These are phyloP conservation scores for Tenthredo notha DNA, from an alignment of 2,888 invertebrate genomes.

Conservation along the genomic window DNA sequence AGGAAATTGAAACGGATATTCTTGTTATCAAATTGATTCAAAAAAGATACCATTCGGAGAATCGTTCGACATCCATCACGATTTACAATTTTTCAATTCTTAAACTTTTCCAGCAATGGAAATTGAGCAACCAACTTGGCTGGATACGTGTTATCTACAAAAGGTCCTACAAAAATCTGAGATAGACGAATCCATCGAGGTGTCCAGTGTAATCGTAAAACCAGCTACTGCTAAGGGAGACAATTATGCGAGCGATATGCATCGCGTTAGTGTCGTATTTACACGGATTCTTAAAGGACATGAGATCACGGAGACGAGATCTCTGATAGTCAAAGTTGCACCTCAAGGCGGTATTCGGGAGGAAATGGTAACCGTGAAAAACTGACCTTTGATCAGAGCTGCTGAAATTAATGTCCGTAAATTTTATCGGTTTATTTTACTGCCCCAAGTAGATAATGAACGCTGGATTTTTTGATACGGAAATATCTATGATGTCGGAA, in stretches of 20 bases:
- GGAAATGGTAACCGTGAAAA: constrained; percentile 24
- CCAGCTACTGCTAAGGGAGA: constrained; percentile 74
- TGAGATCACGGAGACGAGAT: not conserved
- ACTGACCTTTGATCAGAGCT: not conserved
- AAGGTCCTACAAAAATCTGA: constrained; percentile 67
- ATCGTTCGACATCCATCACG: not conserved
- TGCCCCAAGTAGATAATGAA: constrained; percentile 63
- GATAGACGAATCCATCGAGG: constrained; percentile 66
- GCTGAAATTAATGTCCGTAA: not conserved
- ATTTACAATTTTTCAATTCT: no score
- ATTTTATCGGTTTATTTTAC: not conserved
- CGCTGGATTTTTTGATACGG: constrained; percentile 66
- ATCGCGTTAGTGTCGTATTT: constrained; percentile 66
- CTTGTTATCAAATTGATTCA: not conserved
- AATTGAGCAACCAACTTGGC: constrained; percentile 64
- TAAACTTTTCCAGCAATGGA: constrained; percentile 21
- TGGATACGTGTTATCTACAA: constrained; percentile 68
- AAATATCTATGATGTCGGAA: constrained; percentile 72
- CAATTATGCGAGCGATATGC: constrained; percentile 75
- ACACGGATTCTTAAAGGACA: constrained; percentile 54
- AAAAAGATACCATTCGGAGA: not conserved
- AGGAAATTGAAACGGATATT: not conserved
- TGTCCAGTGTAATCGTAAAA: constrained; percentile 67
- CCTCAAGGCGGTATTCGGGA: constrained; percentile 65
- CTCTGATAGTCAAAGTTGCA: constrained; percentile 66